Evolutionary conservation across 2,113 vertebrate species (phyloP), one percentile per base, ranked within the genome.

Genomic region (Catharus bicknelli): DNA sequence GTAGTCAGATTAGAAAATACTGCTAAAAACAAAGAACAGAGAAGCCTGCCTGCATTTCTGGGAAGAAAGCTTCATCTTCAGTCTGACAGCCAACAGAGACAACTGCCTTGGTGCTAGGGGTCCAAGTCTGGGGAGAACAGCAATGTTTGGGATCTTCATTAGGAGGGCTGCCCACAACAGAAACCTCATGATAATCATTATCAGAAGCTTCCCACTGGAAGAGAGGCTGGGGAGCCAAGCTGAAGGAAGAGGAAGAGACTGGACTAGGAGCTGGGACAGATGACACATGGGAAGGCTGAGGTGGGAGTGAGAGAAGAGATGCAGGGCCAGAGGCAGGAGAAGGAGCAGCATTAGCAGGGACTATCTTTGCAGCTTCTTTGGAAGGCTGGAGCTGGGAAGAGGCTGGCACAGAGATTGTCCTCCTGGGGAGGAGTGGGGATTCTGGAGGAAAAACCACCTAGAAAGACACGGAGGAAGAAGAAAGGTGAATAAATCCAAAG

Each of bases 11-110:
- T 68, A 51, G 63, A 73, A 72, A 90, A 88, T 26, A 75, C 34
- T 67, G 40, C 42, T 67, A 67, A 85, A 51, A 67, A 51, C 55
- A 36, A 15, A 74, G n/a, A 72, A 25, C 40, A 91, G 42, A 72
- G 69, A 81, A 85, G 96, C 98, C 94, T 98, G 98, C 98, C 98
- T 99, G 98, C 94, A 98, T 94, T 12, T 97, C 95, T 93, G 97
- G 97, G 95, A 98, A 98, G 97, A 98, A 94, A 55, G 97, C 96
- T 62, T 98, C 98, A 55, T 98, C 98, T 57, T 99, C 98, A 7
- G 99, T 99, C 96, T 99, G 99, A 95, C 99, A 99, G 95, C 98
- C 98, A 95, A 99, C 97, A 51, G 99, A 99, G 92, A 98, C 97
- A 96, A 98, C 87, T 42, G 96, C 84, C 95, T 97, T 98, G 86